Evolutionary conservation across 2,797 vertebrate genomes (phyloP), one percentile per base, ranked within the genome.

Genomic region (Sandelia bainsii): DNA sequence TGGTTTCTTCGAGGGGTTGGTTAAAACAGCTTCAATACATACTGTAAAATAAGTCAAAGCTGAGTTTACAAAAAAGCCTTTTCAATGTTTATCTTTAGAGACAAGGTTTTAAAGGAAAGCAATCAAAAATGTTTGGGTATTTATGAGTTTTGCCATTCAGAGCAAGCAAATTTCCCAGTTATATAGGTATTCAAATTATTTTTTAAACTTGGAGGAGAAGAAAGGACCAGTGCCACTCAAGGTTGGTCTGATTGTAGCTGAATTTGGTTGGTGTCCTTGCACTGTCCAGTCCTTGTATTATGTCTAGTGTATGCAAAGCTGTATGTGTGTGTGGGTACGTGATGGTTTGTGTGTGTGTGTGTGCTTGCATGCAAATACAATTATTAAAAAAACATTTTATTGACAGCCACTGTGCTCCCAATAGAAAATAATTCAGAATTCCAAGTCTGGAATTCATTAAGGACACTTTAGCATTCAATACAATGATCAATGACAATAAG

Each of bases 221-320:
- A 92, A 92, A 85, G 78, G 76, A 89, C 82, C 86, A 80, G 87
- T 88, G 85, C 79, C 83, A 90, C 88, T 91, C 90, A 90, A 93
- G 91, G 92, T 90, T 87, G 77, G 72, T 73, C 75, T 70, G 74
- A 91, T 93, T 92, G 87, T 91, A 74, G 84, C 67, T 83, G 87
- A 89, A 93, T 91, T 86, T 80, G 75, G 70, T 85, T 75, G 69
- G 71, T 86, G 92, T 92, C 92, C 93, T 94, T 93, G 92, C 78
- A 81, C 80, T 85, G 87, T 87, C 90, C 90, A 92, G 83, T 87
- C 82, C 84, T 86, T 85, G 88, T 85, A 79, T 87, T 86, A 69
- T 82, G 69, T 90, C 73, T 83, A 83, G 80, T 87, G 81, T 90
- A 85, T 89, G 78, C 80, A 57, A 84, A 80, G 77, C 72, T 72